Evolutionary conservation across 2,113 vertebrate species (phyloP).

Genomic region (cattle (Bos taurus)): DNA sequence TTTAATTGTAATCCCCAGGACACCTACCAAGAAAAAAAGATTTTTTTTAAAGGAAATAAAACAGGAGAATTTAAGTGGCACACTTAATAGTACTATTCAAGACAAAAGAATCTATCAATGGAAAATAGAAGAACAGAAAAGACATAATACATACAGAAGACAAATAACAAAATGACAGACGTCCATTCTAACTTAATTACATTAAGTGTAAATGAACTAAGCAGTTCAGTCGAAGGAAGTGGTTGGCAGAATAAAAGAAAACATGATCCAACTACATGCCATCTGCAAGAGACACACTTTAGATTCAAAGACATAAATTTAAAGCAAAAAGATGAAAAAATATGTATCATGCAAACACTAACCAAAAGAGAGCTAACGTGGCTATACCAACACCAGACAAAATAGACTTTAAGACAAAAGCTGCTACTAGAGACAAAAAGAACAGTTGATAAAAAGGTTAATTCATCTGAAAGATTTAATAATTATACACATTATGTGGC

Average conservation of each 20-base stretch:
- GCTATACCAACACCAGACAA: background rate
- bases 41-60: background rate
- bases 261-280: background rate
- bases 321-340: background rate
- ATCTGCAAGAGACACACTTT: background rate
- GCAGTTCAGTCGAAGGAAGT: background rate
- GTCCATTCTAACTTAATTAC: background rate
- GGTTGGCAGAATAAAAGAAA: background rate
- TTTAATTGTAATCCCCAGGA: background rate
- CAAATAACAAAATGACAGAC: background rate
- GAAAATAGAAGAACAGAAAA: background rate
- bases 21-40: background rate
- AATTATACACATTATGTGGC: background rate
- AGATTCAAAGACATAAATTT: background rate
- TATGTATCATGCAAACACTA: background rate
- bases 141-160: background rate
- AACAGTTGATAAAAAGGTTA: background rate
- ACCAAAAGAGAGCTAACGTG: background rate
- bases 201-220: background rate
- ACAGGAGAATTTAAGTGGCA: background rate
- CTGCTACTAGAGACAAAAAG: background rate
- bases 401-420: conserved; percentile 10
- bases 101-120: background rate
- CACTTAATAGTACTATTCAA: background rate
- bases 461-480: background rate